Evolutionary conservation across 2,888 invertebrate species (phyloP), one percentile per base, ranked within the genome.

Genomic region (Hirtodrosophila trivittata): DNA sequence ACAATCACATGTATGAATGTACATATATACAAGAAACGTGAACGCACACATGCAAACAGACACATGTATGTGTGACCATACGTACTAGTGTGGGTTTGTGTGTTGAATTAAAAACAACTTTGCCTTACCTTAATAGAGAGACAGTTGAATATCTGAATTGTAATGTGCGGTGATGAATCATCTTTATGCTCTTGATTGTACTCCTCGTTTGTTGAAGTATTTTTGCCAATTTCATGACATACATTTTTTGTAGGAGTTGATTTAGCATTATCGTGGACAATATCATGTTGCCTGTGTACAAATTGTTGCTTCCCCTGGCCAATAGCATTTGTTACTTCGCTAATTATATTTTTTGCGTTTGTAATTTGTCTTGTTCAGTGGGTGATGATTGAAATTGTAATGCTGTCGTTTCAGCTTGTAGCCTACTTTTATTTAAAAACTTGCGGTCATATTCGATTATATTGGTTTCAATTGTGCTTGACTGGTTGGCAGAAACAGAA

Each of bases 61-160:
- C 30, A 49, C 33, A 25, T 28, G 47, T 46, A 35, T 49, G 55
- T 33, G n/a, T 30, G 10, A 7, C 33, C 18, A 35, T 9, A 13
- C n/a, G 28, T 32, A 5, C 18, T 13, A 18, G 38, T 39, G 41
- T 64, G 45, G 18, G 63, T 60, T 43, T 43, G 35, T 16, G 59
- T 77, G 63, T 69, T 72, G 71, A 72, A 73, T 85, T 78, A 67
- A 80, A 85, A 76, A 73, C 70, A 76, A 74, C 68, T 76, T 70
- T 58, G 60, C 92, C 92, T 93, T 94, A 95, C 95, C 94, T 94
- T 93, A 92, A 95, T 94, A 90, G 95, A 94, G 90, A 95, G 93
- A 93, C 95, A 95, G 92, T 94, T 93, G 93, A 94, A 94, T 92
- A 95, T 93, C 91, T 93, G 93, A 89, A 91, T 91, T 86, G 92